Evolutionary conservation across 2,888 invertebrate species (phyloP).

Genomic region (Netelia virgata): DNA sequence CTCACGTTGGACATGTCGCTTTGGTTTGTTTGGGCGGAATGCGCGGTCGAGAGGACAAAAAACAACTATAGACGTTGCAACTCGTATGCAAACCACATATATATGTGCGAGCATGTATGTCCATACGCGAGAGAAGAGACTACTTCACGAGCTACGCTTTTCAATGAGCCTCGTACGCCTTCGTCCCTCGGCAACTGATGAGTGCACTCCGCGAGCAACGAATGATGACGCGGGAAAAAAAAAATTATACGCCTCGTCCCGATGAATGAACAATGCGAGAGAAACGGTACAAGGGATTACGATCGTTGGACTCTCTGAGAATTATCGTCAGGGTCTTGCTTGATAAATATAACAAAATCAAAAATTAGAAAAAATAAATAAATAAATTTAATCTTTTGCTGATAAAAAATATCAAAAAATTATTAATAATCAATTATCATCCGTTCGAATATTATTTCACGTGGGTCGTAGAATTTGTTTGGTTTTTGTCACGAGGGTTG

Average conservation of each 20-base stretch:
- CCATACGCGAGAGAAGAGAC: conserved; percentile 28
- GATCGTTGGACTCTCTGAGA: conserved; percentile 4
- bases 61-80: conserved; percentile 18
- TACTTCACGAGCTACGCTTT: conserved; percentile 70
- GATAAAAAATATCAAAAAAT: too few species aligned
- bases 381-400: too few species aligned
- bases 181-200: conserved; percentile 67
- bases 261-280: conserved; percentile 48
- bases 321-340: background rate
- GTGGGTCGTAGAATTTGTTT: conserved; percentile 24
- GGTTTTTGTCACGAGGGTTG: conserved; percentile 70
- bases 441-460: conserved; percentile 3
- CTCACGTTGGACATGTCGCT: conserved; percentile 38
- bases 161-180: conserved; percentile 74
- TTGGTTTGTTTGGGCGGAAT: conserved; percentile 72
- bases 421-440: too few species aligned
- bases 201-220: conserved; percentile 19
- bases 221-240: conserved; percentile 39
- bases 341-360: too few species aligned
- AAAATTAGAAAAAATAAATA: too few species aligned
- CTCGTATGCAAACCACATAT: conserved; percentile 14
- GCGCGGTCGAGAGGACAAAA: conserved; percentile 9
- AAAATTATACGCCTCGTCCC: conserved; percentile 47
- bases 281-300: background rate
- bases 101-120: conserved; percentile 3